A percentile compares a stretch with the other conserved stretches of the same genome.
Evolutionary conservation across 2,888 invertebrate species (phyloP).

Genomic region (Phortica magna): DNA sequence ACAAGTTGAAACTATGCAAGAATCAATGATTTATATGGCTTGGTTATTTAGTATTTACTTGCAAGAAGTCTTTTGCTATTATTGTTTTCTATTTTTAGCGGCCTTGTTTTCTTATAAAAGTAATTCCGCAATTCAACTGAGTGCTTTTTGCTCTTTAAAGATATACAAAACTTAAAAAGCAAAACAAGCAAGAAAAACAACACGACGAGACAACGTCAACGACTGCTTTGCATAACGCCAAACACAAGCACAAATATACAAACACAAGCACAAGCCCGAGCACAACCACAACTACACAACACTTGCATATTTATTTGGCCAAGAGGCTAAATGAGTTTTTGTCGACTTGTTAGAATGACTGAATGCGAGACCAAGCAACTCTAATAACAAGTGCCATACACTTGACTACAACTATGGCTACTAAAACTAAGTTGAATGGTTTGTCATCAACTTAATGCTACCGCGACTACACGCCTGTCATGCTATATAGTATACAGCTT

Average conservation of each 20-base stretch:
- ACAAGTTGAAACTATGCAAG: too few species aligned
- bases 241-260: background rate
- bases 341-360: constrained; percentile 13
- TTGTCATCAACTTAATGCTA: constrained; percentile 23
- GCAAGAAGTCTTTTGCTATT: too few species aligned
- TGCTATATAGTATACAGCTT: background rate
- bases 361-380: background rate
- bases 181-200: background rate
- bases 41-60: too few species aligned
- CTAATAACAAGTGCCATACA: constrained; percentile 13
- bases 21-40: too few species aligned
- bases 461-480: background rate
- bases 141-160: background rate
- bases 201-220: background rate
- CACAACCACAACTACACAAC: background rate
- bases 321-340: constrained; percentile 28
- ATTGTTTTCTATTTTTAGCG: background rate
- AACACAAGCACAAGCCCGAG: background rate
- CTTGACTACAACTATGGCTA: constrained; percentile 9
- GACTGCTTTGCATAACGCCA: too few species aligned
- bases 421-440: constrained; percentile 16
- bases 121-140: background rate
- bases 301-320: constrained; percentile 16
- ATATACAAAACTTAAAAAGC: background rate
- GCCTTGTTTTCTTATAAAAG: background rate